phyloP scores from a whole-genome alignment of 2,113 vertebrate genomes.

The Trogon melanurus region DNA sequence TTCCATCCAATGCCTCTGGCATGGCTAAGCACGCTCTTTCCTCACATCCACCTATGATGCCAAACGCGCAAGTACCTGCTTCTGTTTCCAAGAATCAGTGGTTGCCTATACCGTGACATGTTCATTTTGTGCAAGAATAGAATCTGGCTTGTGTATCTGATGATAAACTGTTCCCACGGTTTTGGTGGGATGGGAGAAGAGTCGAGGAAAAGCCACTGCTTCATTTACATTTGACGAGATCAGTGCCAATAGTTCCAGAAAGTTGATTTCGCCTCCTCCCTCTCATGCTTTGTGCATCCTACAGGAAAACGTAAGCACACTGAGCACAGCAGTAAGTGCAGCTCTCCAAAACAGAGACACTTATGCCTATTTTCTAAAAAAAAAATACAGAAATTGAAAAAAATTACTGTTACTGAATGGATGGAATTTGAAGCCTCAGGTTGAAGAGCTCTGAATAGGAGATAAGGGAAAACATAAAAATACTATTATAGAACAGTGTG shows the following conservation, averaged over 20 bases:
- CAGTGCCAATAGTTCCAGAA: background rate
- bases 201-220: background rate
- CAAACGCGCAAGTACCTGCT: background rate
- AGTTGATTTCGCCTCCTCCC: background rate
- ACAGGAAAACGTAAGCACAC: background rate
- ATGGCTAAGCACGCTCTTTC: background rate
- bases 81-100: background rate
- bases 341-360: background rate
- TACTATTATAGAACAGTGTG: background rate
- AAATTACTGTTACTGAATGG: background rate
- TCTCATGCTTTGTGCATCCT: background rate
- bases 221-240: background rate
- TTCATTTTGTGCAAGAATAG: background rate
- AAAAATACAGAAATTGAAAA: background rate
- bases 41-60: background rate
- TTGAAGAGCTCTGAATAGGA: constrained; percentile 5
- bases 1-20: background rate
- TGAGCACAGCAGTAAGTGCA: background rate
- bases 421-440: background rate
- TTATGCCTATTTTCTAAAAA: background rate
- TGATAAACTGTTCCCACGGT: background rate
- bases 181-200: background rate
- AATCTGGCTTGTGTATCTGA: background rate
- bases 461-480: background rate
- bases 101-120: fast-evolving